Evolutionary conservation across 2,888 invertebrate genomes (phyloP), one percentile per base, ranked within the genome.

Genomic region (Microctonus hyperodae): DNA sequence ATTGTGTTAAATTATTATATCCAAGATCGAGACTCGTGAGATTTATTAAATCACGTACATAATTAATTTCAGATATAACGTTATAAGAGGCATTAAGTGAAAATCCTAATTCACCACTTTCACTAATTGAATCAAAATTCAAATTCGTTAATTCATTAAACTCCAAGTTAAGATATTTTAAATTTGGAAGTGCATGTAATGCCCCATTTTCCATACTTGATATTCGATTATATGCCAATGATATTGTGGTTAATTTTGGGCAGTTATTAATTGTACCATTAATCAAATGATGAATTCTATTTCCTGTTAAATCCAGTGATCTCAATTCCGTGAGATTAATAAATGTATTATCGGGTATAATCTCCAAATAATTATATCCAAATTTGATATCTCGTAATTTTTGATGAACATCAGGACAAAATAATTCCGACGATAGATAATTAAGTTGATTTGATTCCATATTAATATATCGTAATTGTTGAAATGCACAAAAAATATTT

Each of bases 11-110:
- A 79, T 91, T 90, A 83, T 96, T 96, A 83, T 93, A 93, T 69
- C 94, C 93, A 75, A 96, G 86, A 84, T 95, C 95, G 74, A 96
- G 85, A 78, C 93, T 93, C 78, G 95, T 94, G 71, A 95, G 84
- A 78, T 89, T 90, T 81, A 90, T 89, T 55, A 86, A 86, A 3
- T 72, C 62, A 0, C 70, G 71, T 16, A 74, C 76, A 2, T 77
- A 72, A 68, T 91, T 90, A 72, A 96, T 83, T 51, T 88, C 84
- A 6, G 87, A 86, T 35, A 96, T 89, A 69, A 88, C 88, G 79
- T 96, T 96, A 81, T 90, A 89, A 9, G 94, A 94, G 50, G 94
- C 86, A 79, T 95, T 95, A 61, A 95, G 85, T 9, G 89, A 88
- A 74, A 95, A 86, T 70, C 89, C 89, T 5, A 87, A 84, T 71